Evolutionary conservation across 2,113 vertebrate genomes (phyloP), one percentile per base, ranked within the genome.

Genomic region (Mystacornis crossleyi): DNA sequence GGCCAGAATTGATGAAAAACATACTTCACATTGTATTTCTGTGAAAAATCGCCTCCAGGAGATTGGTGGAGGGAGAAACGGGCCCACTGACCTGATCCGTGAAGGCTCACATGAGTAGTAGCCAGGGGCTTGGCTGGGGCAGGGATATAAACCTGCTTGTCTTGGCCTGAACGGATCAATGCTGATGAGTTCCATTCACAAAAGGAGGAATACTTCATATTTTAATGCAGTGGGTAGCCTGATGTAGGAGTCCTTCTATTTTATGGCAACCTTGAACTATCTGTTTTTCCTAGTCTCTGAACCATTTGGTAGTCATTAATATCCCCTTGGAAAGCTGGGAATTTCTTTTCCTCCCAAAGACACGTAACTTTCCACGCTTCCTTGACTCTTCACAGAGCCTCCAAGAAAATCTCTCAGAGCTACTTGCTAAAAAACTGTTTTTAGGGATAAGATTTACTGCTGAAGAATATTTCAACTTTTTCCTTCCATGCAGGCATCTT

Each of bases 301-400:
- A 34, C 78, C 91, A 91, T 95, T 87, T 95, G 94, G 71, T 91
- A 77, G 78, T 82, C 67, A 73, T 96, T 96, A 90, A 90, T 66
- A 88, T 58, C 34, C 34, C 43, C 26, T 71, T 70, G 33, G 89
- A 89, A 90, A 94, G 75, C 36, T 89, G 93, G 64, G 47, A 83
- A 86, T 90, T 83, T 94, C 43, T 81, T 70, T 81, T 29, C 18
- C 65, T 66, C 60, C 86, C 26, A 70, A 92, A 89, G 89, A 64
- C 21, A 1, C 43, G 9, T 90, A 70, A 86, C 47, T 92, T 92
- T 91, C 93, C n/a, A 51, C 36, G 67, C 67, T 89, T 86, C 54
- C 55, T 86, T 89, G 80, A 79, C 43, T 60, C 64, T 86, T 92
- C 85, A 55, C 48, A 54, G 45, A 60, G 16, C 48, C 23, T 94